These are phyloP conservation scores for Hylaeus volcanicus DNA, from an alignment of 1,140 invertebrate species.

Conservation along the genomic window DNA sequence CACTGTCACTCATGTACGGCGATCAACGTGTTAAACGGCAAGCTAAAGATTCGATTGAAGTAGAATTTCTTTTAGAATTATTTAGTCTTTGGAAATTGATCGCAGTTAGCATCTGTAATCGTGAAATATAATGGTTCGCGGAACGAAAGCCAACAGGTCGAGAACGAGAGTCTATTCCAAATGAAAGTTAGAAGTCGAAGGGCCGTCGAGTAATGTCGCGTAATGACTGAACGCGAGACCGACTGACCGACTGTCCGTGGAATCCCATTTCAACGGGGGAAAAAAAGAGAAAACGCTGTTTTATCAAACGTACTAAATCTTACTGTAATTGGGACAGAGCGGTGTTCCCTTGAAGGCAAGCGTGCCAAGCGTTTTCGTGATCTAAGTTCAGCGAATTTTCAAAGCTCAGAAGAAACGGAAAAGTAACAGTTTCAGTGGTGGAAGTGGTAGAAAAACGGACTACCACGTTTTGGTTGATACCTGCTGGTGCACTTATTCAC, in stretches of 20 bases:
- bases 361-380: not conserved
- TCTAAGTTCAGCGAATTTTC: not conserved
- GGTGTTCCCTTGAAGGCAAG: not conserved
- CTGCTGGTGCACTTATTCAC: no score
- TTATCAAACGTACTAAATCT: conserved; percentile 53
- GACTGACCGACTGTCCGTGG: conserved; percentile 23
- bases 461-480: no score
- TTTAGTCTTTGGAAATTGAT: no score
- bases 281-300: conserved; percentile 27
- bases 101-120: not conserved
- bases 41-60: no score
- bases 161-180: conserved; percentile 28
- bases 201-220: conserved; percentile 21
- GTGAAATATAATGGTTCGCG: not conserved
- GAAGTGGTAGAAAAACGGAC: no score
- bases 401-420: not conserved
- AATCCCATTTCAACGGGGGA: conserved; percentile 19
- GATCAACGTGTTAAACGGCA: no score
- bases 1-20: no score
- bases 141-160: not conserved
- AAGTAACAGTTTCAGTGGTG: not conserved
- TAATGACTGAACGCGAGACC: conserved; percentile 1
- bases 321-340: conserved; percentile 3
- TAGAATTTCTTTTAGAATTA: no score
- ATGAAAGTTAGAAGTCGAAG: conserved; percentile 35